Base-by-base conservation (phyloP, 2,888 invertebrate genomes). In the Lottia gigantea region DNA sequence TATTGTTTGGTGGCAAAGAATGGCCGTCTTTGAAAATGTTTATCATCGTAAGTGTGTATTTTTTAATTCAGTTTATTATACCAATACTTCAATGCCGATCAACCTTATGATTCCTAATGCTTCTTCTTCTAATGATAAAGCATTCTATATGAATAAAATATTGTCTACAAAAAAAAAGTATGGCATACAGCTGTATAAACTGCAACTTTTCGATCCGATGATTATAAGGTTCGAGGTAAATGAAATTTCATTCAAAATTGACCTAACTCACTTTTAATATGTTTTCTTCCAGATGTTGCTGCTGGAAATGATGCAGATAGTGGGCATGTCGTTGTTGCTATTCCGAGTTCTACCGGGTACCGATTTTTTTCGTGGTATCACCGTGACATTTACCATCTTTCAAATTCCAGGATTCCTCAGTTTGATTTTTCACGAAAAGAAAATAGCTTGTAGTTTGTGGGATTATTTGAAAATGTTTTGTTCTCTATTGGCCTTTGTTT, bases 261-360 rank as follows among this genome's bases (percentile, higher is more conserved):
- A 45, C 23, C 14, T 65, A n/a, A n/a, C n/a, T 16, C 6, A 12
- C 11, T 66, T 19, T 12, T 47, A 64, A 16, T n/a, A n/a, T n/a
- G n/a, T n/a, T 68, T 25, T 64, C 15, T 78, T 80, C 67, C 78
- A 85, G 85, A 70, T 83, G 45, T 66, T 82, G 26, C 11, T 82
- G 8, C 66, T 83, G 15, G 85, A 84, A 68, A 78, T 80, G 47
- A 69, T 80, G 11, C 81, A 82, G 66, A 79, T 81, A 0, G 78
- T 86, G 64, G 88, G 88, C 0, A 78, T 85, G 26, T 85, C 85
- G 70, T 80, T 88, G 40, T 75, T 88, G 46, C 78, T 88, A 31
- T 87, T 86, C 76, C 79, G 83, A 62, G 83, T 88, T n/a, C 76
- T 88, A 15, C 87, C 88, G 15, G 80, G 79, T 2, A 83, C 82